Percentiles rank a stretch among this genome's conserved stretches.
phyloP scores from a whole-genome alignment of 2,797 vertebrate genomes.

The Karalla daura region DNA sequence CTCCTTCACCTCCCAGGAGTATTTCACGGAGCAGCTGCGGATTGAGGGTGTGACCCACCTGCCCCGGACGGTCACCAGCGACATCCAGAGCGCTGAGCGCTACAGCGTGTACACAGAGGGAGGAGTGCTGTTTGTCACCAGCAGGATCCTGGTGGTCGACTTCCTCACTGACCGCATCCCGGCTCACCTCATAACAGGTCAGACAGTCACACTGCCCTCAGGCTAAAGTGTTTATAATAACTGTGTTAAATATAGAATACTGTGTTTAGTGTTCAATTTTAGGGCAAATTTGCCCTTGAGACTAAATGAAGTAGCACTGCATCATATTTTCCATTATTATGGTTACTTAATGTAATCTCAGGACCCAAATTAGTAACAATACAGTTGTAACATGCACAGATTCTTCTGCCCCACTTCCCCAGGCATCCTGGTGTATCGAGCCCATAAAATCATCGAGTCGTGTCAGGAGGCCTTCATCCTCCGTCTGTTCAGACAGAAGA shows the following conservation, averaged over 20 bases:
- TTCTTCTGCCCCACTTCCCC: neutral
- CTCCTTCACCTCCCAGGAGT: constrained; percentile 83
- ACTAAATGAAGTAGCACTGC: neutral
- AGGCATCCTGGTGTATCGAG: constrained; percentile 97
- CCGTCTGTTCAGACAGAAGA: constrained; percentile 96
- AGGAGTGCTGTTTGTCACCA: constrained; percentile 95
- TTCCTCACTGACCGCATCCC: constrained; percentile 96
- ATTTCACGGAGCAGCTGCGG: constrained; percentile 92
- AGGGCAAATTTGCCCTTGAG: no score
- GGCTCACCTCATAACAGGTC: constrained; percentile 91
- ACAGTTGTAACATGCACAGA: neutral
- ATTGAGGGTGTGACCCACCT: constrained; percentile 90
- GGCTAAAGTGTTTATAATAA: no score
- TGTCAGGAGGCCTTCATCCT: constrained; percentile 98
- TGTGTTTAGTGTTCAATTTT: no score
- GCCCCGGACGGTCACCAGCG: constrained; percentile 91
- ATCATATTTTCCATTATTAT: neutral
- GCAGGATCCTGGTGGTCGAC: constrained; percentile 96
- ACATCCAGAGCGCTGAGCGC: constrained; percentile 87
- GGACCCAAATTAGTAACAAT: no score
- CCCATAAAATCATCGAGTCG: constrained; percentile 96
- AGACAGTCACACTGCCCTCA: neutral
- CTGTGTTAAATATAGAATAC: no score
- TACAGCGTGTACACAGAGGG: constrained; percentile 93
- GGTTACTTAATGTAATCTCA: neutral